phyloP scores from a whole-genome alignment of 2,797 vertebrate species.

The Silurus lanzhouensis region DNA sequence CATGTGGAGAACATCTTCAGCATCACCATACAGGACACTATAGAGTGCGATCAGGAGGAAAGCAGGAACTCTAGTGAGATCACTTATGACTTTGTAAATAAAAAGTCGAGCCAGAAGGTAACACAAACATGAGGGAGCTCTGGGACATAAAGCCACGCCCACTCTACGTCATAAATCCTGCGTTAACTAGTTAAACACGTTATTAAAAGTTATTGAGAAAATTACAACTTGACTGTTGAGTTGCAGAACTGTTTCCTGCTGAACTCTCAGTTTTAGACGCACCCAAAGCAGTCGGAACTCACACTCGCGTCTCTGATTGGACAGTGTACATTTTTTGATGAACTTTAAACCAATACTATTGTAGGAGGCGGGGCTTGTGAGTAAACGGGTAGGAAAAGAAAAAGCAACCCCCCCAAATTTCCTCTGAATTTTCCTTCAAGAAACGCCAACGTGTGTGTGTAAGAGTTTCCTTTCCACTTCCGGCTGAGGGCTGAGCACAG shows the following conservation, averaged over 20 bases:
- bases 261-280: neutral
- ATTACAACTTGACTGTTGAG: no score
- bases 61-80: no score
- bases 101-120: no score
- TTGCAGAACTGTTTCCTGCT: neutral
- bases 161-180: no score
- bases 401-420: conserved; percentile 17
- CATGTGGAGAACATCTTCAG: no score
- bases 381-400: conserved; percentile 1
- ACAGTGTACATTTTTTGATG: neutral
- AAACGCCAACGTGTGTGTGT: conserved; percentile 44
- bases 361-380: neutral
- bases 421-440: conserved; percentile 1
- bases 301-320: neutral
- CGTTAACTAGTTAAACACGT: no score
- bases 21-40: no score
- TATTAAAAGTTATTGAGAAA: no score
- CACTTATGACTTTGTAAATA: no score
- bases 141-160: no score
- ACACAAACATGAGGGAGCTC: no score
- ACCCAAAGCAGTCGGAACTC: neutral
- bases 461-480: conserved; percentile 61
- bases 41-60: no score
- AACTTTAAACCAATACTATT: conserved; percentile 9
- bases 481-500: conserved; percentile 38